A percentile compares a stretch with the other conserved stretches of the same genome.
Evolutionary conservation across 2,888 invertebrate genomes (phyloP).

Genomic region (Tenthredo notha): DNA sequence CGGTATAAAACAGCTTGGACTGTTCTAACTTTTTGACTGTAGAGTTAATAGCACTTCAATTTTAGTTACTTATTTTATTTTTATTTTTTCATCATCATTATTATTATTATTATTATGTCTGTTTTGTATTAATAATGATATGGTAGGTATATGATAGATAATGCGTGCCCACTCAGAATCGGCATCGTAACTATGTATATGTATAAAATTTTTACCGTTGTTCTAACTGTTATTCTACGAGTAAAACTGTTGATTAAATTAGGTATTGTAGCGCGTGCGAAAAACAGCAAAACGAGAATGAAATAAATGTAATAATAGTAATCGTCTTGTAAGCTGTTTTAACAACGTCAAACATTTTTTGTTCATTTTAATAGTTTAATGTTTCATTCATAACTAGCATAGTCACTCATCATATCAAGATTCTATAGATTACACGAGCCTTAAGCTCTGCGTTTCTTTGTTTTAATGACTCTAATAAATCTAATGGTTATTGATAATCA

Average conservation of each 20-base stretch:
- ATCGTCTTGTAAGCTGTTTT: background rate
- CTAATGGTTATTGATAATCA: too few species aligned
- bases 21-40: background rate
- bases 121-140: slow-evolving; percentile 26
- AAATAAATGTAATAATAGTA: slow-evolving; percentile 2
- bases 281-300: slow-evolving; percentile 30
- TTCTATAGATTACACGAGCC: background rate
- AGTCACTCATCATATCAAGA: background rate
- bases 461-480: background rate
- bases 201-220: slow-evolving; percentile 31
- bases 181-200: slow-evolving; percentile 12
- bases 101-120: background rate
- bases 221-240: slow-evolving; percentile 40
- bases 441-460: background rate
- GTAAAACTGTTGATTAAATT: slow-evolving; percentile 45
- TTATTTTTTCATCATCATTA: too few species aligned
- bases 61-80: background rate
- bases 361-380: slow-evolving; percentile 10
- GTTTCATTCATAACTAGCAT: slow-evolving; percentile 23
- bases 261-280: slow-evolving; percentile 40
- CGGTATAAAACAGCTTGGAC: background rate
- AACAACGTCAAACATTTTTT: background rate
- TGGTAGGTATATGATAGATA: slow-evolving; percentile 6
- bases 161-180: background rate
- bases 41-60: background rate